Base-by-base conservation (phyloP, 2,113 vertebrate genomes). In the Myodes glareolus region DNA sequence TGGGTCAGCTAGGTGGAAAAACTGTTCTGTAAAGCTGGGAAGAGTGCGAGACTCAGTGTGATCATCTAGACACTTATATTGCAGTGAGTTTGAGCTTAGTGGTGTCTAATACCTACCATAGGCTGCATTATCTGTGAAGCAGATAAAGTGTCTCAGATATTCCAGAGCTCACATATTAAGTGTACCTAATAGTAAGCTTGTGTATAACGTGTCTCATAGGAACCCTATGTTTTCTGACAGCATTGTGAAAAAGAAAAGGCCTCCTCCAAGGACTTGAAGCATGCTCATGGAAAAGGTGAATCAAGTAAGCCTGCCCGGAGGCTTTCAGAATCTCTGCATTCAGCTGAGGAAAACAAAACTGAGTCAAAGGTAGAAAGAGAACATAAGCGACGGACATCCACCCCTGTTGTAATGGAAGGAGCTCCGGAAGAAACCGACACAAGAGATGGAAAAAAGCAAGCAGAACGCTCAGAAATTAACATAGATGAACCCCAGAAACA, bases 401-500 rank as follows among this genome's bases (percentile, higher is more conserved):
- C 97, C 2, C 98, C 98, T 21, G 85, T 98, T 76, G 97, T 98
- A 58, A 8, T 91, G 0, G 99, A 99, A 90, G 99, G 99, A 86
- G 16, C 39, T 0, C 98, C 97, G 84, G 98, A 98, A 68, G 98
- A 99, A 12, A 50, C 33, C 9, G 99, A 99, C 89, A 88, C 97
- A 1, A 96, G 80, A 42, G 99, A 99, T 68, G n/a, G 97, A 0
- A 99, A 98, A 96, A 99, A 98, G 96, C 98, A 98, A 1, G 3
- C 78, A 0, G 99, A 99, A 70, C 99, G 98, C 98, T 80, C 99
- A 98, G 99, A 99, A 86, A 97, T 97, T 70, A 99, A 88, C 58
- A 96, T 98, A 1, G 99, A 99, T 42, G 99, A 99, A 75, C 90
- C 98, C 45, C 99, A 99, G 58, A 99, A 98, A 89, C 99, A 99